Evolutionary conservation across 1,140 invertebrate species (phyloP).

Genomic region (Eriosoma lanigerum): DNA sequence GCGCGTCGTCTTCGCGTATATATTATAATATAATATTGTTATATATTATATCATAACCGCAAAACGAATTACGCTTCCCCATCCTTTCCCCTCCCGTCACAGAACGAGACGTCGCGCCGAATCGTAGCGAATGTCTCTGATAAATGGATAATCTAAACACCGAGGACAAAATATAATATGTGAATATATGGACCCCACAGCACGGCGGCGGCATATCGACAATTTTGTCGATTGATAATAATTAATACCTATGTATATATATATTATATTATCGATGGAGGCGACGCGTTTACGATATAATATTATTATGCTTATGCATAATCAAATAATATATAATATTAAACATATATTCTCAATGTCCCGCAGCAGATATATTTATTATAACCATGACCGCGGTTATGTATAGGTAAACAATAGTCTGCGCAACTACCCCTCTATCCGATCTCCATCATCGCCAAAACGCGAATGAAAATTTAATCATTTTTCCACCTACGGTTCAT

Average conservation of each 20-base stretch:
- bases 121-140: conserved; percentile 29
- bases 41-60: neutral
- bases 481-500: conserved; percentile 40
- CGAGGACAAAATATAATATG: neutral
- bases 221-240: neutral
- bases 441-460: neutral
- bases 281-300: too few species aligned
- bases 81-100: too few species aligned
- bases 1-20: too few species aligned
- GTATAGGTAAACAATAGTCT: neutral
- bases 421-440: too few species aligned
- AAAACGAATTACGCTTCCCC: neutral
- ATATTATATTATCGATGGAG: too few species aligned
- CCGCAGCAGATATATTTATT: too few species aligned
- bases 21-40: neutral
- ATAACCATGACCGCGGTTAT: too few species aligned
- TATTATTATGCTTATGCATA: too few species aligned
- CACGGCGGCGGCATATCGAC: neutral
- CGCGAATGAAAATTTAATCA: neutral
- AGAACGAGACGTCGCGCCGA: too few species aligned
- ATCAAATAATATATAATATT: too few species aligned
- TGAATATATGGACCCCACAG: neutral
- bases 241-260: conserved; percentile 11
- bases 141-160: neutral
- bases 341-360: too few species aligned